Base-by-base conservation (phyloP, 2,797 vertebrate species). In the Avahi laniger region DNA sequence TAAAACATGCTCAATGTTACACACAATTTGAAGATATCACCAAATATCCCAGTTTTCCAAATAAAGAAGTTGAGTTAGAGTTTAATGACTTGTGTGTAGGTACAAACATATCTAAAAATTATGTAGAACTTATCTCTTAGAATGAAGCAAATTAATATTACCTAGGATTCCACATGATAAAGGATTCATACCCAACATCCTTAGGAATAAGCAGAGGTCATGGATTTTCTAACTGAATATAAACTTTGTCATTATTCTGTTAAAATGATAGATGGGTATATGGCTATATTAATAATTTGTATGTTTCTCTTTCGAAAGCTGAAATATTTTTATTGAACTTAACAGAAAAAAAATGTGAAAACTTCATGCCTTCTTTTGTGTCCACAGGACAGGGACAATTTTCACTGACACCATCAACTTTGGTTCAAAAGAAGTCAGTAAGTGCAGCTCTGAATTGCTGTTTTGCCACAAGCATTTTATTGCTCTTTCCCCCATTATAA, bases 401-500 rank as follows among this genome's bases (percentile, higher is more conserved):
- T 96, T 96, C 81, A 84, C 75, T 57, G 41, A 94, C 43, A 93
- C 35, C 22, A 59, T 95, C 35, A 54, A 89, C 17, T 93, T 79
- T 94, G 30, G 54, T 88, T 93, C 90, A 80, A 76, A 95, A 96
- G 63, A 91, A 97, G 75, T 95, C 82, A 95, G 88, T 84, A 81
- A 93, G 38, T 84, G 35, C 90, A 89, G 63, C 5, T 94, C 54
- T 76, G 92, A 93, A 97, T 81, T 84, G 80, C 78, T 96, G 13
- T 96, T 94, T 96, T 91, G 91, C 89, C 91, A 92, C 72, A 78
- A 96, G 92, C 89, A 61, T 85, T 95, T 96, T 93, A 95, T 89
- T 93, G 84, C 59, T 95, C 41, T 85, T 95, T 96, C 14, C 46
- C 33, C 94, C 76, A 88, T 97, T 97, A 94, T 92, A 97, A 97